Percentiles rank a stretch among this genome's conserved stretches.
Evolutionary conservation across 1,140 invertebrate species (phyloP).

Genomic region (Druon quercuslanigerum): DNA sequence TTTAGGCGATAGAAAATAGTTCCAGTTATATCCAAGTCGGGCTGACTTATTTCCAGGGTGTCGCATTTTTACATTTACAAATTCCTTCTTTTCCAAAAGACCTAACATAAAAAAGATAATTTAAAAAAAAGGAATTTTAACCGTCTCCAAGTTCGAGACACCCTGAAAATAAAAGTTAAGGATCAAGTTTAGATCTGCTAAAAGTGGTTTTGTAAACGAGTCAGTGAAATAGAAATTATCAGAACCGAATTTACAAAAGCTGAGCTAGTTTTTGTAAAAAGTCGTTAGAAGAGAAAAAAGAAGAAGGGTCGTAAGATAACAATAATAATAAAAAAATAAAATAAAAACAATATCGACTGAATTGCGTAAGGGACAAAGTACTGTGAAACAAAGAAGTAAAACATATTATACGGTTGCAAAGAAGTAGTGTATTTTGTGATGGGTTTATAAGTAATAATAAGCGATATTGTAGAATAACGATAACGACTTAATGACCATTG

Average conservation of each 20-base stretch:
- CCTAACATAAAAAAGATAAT: neutral
- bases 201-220: slow-evolving; percentile 26
- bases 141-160: neutral
- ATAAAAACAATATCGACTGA: slow-evolving; percentile 30
- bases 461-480: slow-evolving; percentile 69
- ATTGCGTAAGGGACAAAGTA: slow-evolving; percentile 34
- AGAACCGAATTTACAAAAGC: slow-evolving; percentile 18
- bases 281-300: slow-evolving; percentile 30
- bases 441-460: slow-evolving; percentile 74
- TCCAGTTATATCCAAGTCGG: neutral
- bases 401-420: slow-evolving; percentile 58
- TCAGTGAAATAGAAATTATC: slow-evolving; percentile 33
- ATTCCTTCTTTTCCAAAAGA: neutral
- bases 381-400: slow-evolving; percentile 43
- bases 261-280: slow-evolving; percentile 33
- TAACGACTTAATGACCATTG: slow-evolving; percentile 57
- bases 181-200: slow-evolving; percentile 26
- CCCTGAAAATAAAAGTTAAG: neutral
- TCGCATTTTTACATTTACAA: neutral
- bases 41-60: slow-evolving; percentile 6
- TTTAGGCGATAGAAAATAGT: too few species aligned
- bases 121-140: neutral
- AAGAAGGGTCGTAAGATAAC: slow-evolving; percentile 31
- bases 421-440: slow-evolving; percentile 74
- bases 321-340: slow-evolving; percentile 21